Base-by-base conservation (phyloP, 2,113 vertebrate species). In the Falcunculus frontatus region DNA sequence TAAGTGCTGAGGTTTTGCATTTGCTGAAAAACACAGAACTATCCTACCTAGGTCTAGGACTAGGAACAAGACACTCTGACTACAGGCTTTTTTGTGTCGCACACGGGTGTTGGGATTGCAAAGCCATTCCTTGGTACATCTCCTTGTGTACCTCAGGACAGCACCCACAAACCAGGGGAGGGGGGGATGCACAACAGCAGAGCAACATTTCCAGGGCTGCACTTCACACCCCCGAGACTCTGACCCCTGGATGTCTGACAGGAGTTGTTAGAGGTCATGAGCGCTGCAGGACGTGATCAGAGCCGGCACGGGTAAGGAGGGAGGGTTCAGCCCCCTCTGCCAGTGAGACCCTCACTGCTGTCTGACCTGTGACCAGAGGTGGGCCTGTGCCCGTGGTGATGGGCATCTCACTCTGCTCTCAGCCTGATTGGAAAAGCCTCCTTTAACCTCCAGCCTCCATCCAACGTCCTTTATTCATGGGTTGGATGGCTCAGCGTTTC, bases 401-500 rank as follows among this genome's bases (percentile, higher is more conserved):
- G 65, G 33, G 25, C 47, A 35, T 2, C 16, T 41, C 15, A 3
- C 47, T 7, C 41, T 55, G 56, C 49, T n/a, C 49, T 35, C 23
- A 1, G 25, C 5, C 57, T 35, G 75, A 12, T 1, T 46, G 76
- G 14, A 80, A 56, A 56, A 35, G 9, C 30, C 55, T 57, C 32
- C 47, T 56, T 56, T 4, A 26, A 3, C 29, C 53, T 41, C 11
- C 55, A 21, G 7, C 53, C 42, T 33, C 27, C 63, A 8, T 5
- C 42, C 53, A 29, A 1, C 8, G 44, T 25, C 84, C 46, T 26
- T 46, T 56, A 10, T 2, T 27, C 4, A 0, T 11, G 9, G 67
- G 27, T 1, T 30, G 30, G 39, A 1, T 13, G 27, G 29, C 16
- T 39, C 10, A 7, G 41, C 13, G 8, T 16, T 21, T 11, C 30